Evolutionary conservation across 1,140 invertebrate genomes (phyloP).

Genomic region (Thaumetopoea pityocampa): DNA sequence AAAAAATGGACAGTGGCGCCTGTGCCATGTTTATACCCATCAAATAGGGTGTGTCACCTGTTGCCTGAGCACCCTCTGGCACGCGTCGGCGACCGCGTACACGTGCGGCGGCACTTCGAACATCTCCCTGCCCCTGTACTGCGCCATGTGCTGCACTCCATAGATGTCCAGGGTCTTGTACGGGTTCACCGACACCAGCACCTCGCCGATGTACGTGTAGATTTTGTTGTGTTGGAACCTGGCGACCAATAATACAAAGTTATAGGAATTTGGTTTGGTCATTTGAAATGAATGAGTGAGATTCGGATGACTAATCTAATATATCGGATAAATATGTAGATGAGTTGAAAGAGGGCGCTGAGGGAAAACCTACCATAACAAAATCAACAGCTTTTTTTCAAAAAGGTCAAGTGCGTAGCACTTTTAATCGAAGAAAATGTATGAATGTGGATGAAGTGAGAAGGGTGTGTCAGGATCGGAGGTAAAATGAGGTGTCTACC

Average conservation of each 20-base stretch:
- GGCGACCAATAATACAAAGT: slow-evolving; percentile 68
- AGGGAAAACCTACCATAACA: neutral
- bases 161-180: slow-evolving; percentile 92
- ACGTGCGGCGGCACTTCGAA: slow-evolving; percentile 97
- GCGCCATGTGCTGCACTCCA: slow-evolving; percentile 84
- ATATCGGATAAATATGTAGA: neutral
- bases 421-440: too few species aligned
- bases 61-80: slow-evolving; percentile 94
- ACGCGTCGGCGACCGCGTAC: slow-evolving; percentile 94
- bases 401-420: too few species aligned
- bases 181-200: slow-evolving; percentile 94
- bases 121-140: slow-evolving; percentile 92
- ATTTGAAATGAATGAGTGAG: slow-evolving; percentile 4
- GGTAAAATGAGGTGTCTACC: too few species aligned
- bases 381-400: too few species aligned
- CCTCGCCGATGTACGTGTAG: slow-evolving; percentile 96
- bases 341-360: neutral
- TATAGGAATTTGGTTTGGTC: slow-evolving; percentile 1
- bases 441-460: too few species aligned
- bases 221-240: slow-evolving; percentile 93
- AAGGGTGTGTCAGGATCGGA: too few species aligned
- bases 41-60: slow-evolving; percentile 55
- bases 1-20: too few species aligned
- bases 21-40: neutral
- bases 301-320: too few species aligned